Evolutionary conservation across 2,113 vertebrate species (phyloP).

Genomic region (Grallaria varia): DNA sequence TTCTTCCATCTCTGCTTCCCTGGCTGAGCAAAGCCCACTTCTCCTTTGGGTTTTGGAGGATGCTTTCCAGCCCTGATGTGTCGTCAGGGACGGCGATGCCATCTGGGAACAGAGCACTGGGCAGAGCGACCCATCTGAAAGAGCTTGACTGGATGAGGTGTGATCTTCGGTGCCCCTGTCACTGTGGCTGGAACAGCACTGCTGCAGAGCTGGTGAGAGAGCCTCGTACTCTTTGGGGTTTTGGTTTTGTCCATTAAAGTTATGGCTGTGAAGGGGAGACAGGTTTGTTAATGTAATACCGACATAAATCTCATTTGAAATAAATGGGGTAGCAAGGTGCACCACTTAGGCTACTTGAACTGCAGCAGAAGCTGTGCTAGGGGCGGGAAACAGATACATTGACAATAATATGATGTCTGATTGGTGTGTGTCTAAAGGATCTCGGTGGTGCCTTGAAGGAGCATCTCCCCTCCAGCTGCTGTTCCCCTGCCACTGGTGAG

Average conservation of each 20-base stretch:
- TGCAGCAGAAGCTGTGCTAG: not conserved
- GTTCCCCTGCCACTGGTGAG: not conserved
- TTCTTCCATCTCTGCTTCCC: not conserved
- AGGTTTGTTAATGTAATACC: not conserved
- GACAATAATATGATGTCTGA: not conserved
- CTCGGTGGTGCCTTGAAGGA: not conserved
- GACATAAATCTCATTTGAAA: not conserved
- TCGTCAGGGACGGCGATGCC: accelerated
- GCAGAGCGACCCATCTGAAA: too few relatives aligned
- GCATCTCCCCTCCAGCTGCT: not conserved
- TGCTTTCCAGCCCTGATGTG: not conserved
- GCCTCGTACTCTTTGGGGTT: not conserved
- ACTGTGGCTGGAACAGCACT: not conserved
- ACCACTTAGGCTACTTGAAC: not conserved
- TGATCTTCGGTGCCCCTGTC: not conserved
- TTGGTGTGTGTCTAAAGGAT: not conserved
- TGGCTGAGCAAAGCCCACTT: not conserved
- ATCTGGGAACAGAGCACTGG: not conserved
- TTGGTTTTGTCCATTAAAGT: not conserved
- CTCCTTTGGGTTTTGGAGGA: not conserved
- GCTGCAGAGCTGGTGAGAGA: not conserved
- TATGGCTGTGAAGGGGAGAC: not conserved
- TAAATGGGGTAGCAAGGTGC: not conserved
- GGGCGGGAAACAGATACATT: not conserved
- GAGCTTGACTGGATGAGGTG: not conserved